Conservation (phyloP, 2,888 invertebrate species). For the Chrysolina americana region DNA sequence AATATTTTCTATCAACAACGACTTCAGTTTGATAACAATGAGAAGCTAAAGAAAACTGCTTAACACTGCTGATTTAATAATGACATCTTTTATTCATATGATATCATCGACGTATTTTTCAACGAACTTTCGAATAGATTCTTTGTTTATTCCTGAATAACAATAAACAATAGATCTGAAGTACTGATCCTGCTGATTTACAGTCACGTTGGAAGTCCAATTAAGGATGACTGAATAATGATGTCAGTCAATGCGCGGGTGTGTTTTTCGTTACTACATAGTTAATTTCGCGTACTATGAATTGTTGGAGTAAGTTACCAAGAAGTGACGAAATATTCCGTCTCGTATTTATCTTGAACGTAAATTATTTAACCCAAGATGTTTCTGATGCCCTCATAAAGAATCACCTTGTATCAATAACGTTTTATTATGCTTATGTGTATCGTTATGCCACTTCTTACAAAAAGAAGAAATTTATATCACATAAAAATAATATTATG, state of each 20-base stretch:
- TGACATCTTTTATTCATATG: not conserved
- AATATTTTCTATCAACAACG: too few species aligned
- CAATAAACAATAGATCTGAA: not conserved
- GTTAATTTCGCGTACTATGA: not conserved
- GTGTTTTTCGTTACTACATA: not conserved
- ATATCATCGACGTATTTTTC: conserved; percentile 8
- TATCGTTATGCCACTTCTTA: too few species aligned
- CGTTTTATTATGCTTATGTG: too few species aligned
- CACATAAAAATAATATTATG: not conserved
- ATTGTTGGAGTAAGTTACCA: too few species aligned
- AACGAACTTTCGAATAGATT: not conserved
- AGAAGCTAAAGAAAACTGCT: not conserved
- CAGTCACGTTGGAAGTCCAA: conserved; percentile 3
- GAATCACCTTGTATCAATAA: too few species aligned
- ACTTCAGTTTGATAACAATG: not conserved
- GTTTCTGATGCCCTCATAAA: too few species aligned
- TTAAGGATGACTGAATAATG: conserved; percentile 8
- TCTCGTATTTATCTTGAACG: too few species aligned
- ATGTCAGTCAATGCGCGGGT: not conserved
- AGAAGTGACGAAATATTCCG: too few species aligned
- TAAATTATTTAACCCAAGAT: too few species aligned
- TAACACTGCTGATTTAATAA: not conserved
- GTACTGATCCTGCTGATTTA: not conserved
- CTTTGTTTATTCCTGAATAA: not conserved
- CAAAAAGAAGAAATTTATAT: not conserved